A percentile compares a stretch with the other conserved stretches of the same genome.
Conservation (phyloP, 2,797 vertebrate species). For the Macropus fuliginosus region DNA sequence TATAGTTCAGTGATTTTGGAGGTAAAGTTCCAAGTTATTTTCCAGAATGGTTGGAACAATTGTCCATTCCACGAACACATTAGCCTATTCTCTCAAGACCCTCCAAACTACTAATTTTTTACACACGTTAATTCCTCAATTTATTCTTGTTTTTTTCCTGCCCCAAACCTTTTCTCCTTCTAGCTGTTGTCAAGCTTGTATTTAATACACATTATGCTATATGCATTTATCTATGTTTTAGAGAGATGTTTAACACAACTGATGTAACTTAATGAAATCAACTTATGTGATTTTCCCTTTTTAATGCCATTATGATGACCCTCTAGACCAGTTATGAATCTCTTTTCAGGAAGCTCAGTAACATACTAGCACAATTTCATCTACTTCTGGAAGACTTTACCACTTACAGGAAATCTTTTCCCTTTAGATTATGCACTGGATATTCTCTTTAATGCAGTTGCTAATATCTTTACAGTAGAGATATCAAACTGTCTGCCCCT, state of each 20-base stretch:
- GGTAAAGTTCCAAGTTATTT: neutral
- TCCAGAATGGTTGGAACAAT: neutral
- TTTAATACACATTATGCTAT: neutral
- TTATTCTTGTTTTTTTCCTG: neutral
- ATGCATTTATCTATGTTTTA: neutral
- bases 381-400: neutral
- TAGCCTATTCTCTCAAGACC: neutral
- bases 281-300: neutral
- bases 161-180: neutral
- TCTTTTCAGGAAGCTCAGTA: neutral
- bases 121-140: neutral
- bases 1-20: neutral
- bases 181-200: neutral
- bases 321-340: neutral
- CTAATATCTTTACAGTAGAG: neutral
- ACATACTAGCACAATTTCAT: neutral
- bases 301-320: neutral
- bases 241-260: neutral
- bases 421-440: neutral
- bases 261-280: neutral
- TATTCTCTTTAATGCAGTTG: neutral
- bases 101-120: neutral
- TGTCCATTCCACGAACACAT: neutral
- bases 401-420: neutral
- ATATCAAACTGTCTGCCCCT: neutral